These are phyloP conservation scores for Zaprionus camerounensis DNA, from an alignment of 1,140 invertebrate species.

Conservation along the genomic window DNA sequence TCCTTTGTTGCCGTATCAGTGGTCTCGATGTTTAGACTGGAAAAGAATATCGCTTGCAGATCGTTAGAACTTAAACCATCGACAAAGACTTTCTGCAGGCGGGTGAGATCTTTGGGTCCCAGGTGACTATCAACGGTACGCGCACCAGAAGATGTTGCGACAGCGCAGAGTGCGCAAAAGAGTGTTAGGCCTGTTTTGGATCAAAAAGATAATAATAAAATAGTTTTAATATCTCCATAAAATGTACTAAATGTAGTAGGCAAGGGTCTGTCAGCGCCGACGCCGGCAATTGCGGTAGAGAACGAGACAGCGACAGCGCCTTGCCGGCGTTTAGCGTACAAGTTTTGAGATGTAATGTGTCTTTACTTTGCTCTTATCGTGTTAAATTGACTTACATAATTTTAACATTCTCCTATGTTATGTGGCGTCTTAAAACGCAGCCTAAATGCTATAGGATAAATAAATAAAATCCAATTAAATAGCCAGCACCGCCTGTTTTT, in stretches of 20 bases:
- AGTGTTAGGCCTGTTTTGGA: conserved; percentile 52
- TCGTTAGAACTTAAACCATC: conserved; percentile 78
- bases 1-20: conserved; percentile 64
- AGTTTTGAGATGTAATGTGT: not conserved
- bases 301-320: conserved; percentile 46
- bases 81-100: conserved; percentile 79
- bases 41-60: conserved; percentile 78
- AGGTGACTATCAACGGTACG: conserved; percentile 77
- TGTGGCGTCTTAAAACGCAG: conserved; percentile 58
- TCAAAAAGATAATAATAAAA: conserved; percentile 6
- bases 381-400: conserved; percentile 53
- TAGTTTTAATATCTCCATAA: not conserved
- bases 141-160: conserved; percentile 47
- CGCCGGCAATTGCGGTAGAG: conserved; percentile 58
- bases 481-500: conserved; percentile 66
- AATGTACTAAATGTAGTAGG: conserved; percentile 2
- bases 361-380: not conserved
- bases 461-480: conserved; percentile 56
- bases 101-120: conserved; percentile 66
- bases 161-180: conserved; percentile 54
- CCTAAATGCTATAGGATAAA: conserved; percentile 71
- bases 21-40: conserved; percentile 71
- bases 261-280: conserved; percentile 12
- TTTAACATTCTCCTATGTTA: conserved; percentile 70
- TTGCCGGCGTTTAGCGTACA: conserved; percentile 61